These are phyloP conservation scores for Drosophila littoralis DNA, from an alignment of 1,140 invertebrate genomes.

Conservation along the genomic window DNA sequence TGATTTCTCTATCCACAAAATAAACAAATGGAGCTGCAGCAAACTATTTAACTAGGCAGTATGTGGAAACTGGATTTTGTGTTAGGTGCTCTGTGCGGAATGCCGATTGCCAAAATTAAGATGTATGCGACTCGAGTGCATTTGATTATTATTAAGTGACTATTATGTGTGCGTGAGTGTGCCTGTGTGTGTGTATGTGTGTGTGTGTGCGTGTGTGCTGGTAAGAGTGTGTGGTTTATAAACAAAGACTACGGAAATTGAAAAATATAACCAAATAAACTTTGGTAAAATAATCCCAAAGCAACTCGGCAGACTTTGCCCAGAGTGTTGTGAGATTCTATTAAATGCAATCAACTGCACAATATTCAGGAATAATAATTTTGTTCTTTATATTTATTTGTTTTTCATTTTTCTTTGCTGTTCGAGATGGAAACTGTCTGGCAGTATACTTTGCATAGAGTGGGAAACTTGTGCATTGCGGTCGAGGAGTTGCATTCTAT, in stretches of 20 bases:
- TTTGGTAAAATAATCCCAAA: background rate
- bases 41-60: background rate
- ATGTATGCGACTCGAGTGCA: constrained; percentile 65
- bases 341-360: constrained; percentile 16
- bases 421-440: constrained; percentile 3
- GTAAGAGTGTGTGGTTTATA: constrained; percentile 24
- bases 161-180: constrained; percentile 4
- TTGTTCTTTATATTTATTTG: background rate
- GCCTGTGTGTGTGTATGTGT: background rate
- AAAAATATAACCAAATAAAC: constrained; percentile 49
- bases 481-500: constrained; percentile 4
- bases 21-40: background rate
- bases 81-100: constrained; percentile 5
- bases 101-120: constrained; percentile 63
- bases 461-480: constrained; percentile 1
- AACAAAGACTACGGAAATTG: constrained; percentile 50
- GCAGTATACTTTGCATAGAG: background rate
- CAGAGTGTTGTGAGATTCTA: constrained; percentile 13
- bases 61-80: background rate
- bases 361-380: constrained; percentile 29
- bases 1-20: background rate
- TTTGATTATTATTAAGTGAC: constrained; percentile 75
- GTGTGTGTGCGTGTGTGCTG: background rate
- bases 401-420: background rate
- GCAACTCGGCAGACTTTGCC: background rate